phyloP scores from a whole-genome alignment of 2,888 invertebrate genomes.

The Noctua janthe region DNA sequence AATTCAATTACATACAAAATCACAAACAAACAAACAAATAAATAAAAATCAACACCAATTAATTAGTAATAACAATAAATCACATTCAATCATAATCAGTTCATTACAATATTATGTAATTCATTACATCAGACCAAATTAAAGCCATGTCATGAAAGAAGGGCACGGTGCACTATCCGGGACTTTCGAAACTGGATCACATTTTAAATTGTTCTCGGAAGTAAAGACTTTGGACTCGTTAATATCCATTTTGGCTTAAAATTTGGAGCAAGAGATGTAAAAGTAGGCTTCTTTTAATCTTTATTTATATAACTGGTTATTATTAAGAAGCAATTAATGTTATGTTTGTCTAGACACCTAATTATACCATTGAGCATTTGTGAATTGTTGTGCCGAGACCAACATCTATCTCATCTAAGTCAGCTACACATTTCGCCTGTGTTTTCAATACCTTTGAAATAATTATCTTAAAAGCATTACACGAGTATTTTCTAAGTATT shows the following conservation, averaged over 20 bases:
- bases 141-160: conserved; percentile 19
- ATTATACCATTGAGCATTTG: background rate
- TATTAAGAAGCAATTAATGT: conserved; percentile 1
- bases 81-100: too few species aligned
- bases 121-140: conserved; percentile 45
- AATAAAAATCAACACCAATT: too few species aligned
- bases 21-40: too few species aligned
- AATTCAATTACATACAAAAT: too few species aligned
- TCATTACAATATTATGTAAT: conserved; percentile 32
- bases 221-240: conserved; percentile 22
- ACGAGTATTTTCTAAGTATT: conserved; percentile 24
- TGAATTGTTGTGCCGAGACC: background rate
- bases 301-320: conserved; percentile 9
- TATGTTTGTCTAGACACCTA: background rate
- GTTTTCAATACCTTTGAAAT: background rate
- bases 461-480: background rate
- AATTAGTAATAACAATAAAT: too few species aligned
- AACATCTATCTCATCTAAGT: background rate
- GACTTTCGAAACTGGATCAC: conserved; percentile 51
- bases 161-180: conserved; percentile 30
- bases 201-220: conserved; percentile 37
- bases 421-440: background rate
- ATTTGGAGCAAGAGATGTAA: conserved; percentile 12
- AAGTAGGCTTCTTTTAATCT: background rate
- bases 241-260: conserved; percentile 7